Conservation (phyloP, 1,140 invertebrate genomes). For the Drosophila fuyamai region DNA sequence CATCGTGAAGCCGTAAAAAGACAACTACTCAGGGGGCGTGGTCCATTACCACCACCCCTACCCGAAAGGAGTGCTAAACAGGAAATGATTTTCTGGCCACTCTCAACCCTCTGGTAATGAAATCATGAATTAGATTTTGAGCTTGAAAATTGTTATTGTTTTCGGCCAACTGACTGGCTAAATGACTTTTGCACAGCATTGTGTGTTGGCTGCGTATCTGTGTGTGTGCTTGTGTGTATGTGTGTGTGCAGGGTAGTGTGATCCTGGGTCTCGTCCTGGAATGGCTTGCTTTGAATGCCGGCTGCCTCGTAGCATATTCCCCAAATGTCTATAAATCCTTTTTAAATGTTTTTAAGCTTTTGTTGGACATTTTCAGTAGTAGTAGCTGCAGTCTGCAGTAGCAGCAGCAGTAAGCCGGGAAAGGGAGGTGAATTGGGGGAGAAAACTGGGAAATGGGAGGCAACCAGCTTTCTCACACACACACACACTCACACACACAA, state of each 20-base stretch:
- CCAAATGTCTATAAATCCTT: conserved; percentile 84
- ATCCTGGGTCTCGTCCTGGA: conserved; percentile 35
- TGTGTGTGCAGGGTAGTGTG: conserved; percentile 24
- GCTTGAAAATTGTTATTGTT: conserved; percentile 82
- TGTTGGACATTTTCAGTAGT: conserved; percentile 77
- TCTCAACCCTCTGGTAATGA: conserved; percentile 66
- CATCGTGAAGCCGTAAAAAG: conserved; percentile 75
- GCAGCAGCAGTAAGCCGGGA: conserved; percentile 26
- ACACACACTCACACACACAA: conserved; percentile 28
- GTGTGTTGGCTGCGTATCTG: conserved; percentile 2
- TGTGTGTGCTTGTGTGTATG: conserved; percentile 6
- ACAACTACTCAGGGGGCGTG: conserved; percentile 56
- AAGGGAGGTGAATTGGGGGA: background rate
- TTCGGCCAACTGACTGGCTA: conserved; percentile 68
- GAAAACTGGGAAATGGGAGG: background rate
- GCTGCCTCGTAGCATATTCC: conserved; percentile 72
- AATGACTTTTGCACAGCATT: conserved; percentile 70
- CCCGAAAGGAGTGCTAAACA: conserved; percentile 72
- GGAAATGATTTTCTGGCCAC: conserved; percentile 76
- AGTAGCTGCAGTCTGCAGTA: conserved; percentile 45
- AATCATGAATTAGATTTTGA: conserved; percentile 82
- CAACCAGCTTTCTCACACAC: conserved; percentile 11
- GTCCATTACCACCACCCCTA: conserved; percentile 24
- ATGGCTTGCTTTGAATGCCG: conserved; percentile 48
- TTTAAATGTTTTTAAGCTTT: conserved; percentile 84